These are phyloP conservation scores for Eurytoma californica DNA, from an alignment of 2,888 invertebrate species.

Conservation along the genomic window DNA sequence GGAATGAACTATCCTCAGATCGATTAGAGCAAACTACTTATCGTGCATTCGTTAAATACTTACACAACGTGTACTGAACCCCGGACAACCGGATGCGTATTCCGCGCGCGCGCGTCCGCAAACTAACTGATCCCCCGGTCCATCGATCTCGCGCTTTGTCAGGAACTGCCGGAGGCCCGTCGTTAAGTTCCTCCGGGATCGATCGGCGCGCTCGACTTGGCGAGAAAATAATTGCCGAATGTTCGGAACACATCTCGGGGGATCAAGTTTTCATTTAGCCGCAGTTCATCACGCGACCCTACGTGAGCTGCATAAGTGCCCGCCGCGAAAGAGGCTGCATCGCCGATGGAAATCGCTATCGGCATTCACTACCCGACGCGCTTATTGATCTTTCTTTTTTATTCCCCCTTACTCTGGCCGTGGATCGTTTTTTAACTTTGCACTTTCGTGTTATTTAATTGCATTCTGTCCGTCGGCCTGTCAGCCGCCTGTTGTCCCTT, in stretches of 20 bases:
- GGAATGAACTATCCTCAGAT: too few relatives aligned
- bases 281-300: constrained; percentile 31
- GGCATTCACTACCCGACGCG: not conserved
- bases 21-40: too few relatives aligned
- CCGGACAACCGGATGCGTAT: not conserved
- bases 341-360: constrained; percentile 3
- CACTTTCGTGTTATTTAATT: constrained; percentile 28
- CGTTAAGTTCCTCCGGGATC: not conserved
- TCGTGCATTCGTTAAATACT: too few relatives aligned
- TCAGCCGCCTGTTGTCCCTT: not conserved
- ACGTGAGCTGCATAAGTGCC: constrained; percentile 24
- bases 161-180: constrained; percentile 6
- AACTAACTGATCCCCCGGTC: not conserved
- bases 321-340: constrained; percentile 4
- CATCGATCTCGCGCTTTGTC: not conserved
- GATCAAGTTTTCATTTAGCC: constrained; percentile 45
- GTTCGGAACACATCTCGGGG: constrained; percentile 15
- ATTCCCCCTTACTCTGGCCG: too few relatives aligned
- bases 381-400: too few relatives aligned
- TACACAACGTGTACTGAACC: not conserved
- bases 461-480: constrained; percentile 18
- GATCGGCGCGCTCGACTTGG: constrained; percentile 3
- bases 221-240: constrained; percentile 39
- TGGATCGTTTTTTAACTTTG: constrained; percentile 15
- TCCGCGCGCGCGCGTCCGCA: not conserved